These are phyloP conservation scores for Ophthalmolycus amberensis DNA, from an alignment of 2,113 vertebrate genomes.

Conservation along the genomic window DNA sequence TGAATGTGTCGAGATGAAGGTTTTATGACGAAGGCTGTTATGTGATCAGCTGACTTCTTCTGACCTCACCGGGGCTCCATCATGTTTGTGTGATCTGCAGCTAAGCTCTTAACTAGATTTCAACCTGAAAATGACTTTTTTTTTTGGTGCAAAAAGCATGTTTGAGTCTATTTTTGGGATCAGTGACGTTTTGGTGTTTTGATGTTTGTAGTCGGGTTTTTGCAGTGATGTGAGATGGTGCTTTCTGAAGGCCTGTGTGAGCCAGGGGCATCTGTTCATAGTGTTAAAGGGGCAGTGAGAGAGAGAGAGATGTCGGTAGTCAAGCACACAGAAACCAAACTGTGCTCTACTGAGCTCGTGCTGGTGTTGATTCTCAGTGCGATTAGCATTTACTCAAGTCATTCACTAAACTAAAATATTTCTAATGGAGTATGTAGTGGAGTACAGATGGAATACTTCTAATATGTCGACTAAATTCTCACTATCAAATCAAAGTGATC, in stretches of 20 bases:
- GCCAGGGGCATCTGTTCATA: neutral
- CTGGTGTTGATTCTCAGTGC: neutral
- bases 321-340: neutral
- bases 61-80: constrained; percentile 50
- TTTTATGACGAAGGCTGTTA: constrained; percentile 22
- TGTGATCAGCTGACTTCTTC: constrained; percentile 58
- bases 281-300: neutral
- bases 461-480: neutral
- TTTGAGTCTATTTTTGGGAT: constrained; percentile 67
- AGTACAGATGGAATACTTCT: no score
- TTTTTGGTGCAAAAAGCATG: constrained; percentile 29
- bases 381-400: neutral
- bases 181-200: constrained; percentile 44
- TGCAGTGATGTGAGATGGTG: constrained; percentile 20
- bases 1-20: constrained; percentile 29
- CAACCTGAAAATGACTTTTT: constrained; percentile 60
- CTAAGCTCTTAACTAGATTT: constrained; percentile 75
- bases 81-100: constrained; percentile 65
- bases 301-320: neutral
- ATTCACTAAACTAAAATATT: no score
- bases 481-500: neutral
- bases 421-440: no score
- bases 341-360: no score
- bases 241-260: constrained; percentile 1
- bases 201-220: constrained; percentile 21